These are phyloP conservation scores for Sinocyclocheilus rhinocerous DNA, from an alignment of 2,113 vertebrate species.

Conservation along the genomic window DNA sequence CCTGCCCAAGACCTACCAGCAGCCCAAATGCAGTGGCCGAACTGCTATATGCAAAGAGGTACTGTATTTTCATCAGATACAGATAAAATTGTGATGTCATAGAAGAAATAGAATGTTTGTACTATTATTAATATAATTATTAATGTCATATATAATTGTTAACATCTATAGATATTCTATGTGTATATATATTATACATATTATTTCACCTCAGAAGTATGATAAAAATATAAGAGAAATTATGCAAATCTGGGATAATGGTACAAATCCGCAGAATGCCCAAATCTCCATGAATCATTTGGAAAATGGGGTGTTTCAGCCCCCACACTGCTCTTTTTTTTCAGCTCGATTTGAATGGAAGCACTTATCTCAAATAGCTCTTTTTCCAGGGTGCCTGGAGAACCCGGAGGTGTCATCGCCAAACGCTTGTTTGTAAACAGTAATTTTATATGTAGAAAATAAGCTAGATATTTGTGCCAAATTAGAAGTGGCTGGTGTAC, in stretches of 20 bases:
- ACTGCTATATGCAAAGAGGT: constrained; percentile 99
- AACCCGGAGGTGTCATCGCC: background rate
- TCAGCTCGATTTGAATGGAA: constrained; percentile 1
- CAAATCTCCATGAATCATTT: constrained; percentile 13
- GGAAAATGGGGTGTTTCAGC: background rate
- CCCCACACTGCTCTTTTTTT: background rate
- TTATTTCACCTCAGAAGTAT: background rate
- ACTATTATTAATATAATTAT: background rate
- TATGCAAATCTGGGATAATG: background rate
- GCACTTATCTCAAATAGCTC: background rate
- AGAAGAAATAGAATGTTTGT: background rate
- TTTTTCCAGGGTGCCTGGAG: background rate
- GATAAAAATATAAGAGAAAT: background rate
- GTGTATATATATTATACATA: background rate
- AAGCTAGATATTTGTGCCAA: background rate
- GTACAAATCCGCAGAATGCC: background rate
- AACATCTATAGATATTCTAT: background rate
- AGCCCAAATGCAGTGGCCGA: constrained; percentile 95
- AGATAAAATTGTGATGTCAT: background rate
- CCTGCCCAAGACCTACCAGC: constrained; percentile 97
- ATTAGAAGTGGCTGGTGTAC: background rate
- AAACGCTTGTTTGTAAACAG: constrained; percentile 7
- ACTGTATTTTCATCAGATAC: constrained; percentile 21
- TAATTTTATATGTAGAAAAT: background rate
- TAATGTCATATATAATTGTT: background rate